phyloP scores from a whole-genome alignment of 2,113 vertebrate species.

The Macrotus californicus region DNA sequence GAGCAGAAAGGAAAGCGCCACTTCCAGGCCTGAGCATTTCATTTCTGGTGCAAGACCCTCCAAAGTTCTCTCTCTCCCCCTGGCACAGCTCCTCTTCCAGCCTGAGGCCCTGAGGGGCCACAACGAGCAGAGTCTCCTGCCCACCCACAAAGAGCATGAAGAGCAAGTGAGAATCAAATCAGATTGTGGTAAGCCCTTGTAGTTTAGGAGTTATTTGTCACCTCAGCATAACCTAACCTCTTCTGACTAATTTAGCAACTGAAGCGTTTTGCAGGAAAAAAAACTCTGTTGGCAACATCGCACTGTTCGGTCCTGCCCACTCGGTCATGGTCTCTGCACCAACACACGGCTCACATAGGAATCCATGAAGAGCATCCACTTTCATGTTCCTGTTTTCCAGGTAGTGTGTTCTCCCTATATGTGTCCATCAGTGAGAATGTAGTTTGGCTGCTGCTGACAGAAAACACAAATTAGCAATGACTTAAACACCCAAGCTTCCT shows the following conservation, averaged over 20 bases:
- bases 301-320: neutral
- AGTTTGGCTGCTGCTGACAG: neutral
- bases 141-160: accelerated
- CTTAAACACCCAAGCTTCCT: neutral
- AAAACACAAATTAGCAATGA: neutral
- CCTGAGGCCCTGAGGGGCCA: accelerated
- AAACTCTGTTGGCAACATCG: neutral
- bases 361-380: neutral
- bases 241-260: neutral
- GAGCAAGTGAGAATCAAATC: neutral
- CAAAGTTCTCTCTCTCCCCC: neutral
- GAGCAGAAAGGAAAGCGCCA: neutral
- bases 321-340: neutral
- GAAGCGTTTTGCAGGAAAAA: neutral
- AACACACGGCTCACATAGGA: neutral
- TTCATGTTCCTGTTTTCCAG: neutral
- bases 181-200: neutral
- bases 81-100: neutral
- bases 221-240: neutral
- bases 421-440: neutral
- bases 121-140: neutral
- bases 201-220: neutral
- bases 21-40: neutral
- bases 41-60: neutral
- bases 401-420: neutral